Conservation (phyloP, 1,140 invertebrate genomes). For the Lepidurus apus region DNA sequence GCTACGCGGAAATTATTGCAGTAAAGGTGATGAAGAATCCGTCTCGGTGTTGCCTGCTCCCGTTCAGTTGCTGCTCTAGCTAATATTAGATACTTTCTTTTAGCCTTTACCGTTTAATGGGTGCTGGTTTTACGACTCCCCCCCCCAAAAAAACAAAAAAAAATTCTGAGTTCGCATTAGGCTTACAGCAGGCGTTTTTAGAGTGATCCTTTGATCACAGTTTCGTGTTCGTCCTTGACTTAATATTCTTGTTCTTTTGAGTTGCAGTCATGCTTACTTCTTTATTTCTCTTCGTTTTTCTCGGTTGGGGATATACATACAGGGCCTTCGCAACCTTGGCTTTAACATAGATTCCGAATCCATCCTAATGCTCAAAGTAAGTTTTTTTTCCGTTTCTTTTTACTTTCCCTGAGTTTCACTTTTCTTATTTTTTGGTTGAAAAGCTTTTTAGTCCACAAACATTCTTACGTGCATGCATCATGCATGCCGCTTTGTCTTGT, state of each 20-base stretch:
- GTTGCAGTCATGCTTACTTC: slow-evolving; percentile 31
- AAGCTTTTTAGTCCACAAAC: slow-evolving; percentile 11
- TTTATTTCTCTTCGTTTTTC: slow-evolving; percentile 35
- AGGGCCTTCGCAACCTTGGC: slow-evolving; percentile 80
- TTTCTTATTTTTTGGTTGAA: neutral
- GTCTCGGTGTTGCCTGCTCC: slow-evolving; percentile 25
- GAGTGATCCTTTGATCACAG: slow-evolving; percentile 1
- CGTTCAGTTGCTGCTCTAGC: slow-evolving; percentile 24
- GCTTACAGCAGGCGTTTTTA: too few species aligned
- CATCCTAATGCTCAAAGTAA: slow-evolving; percentile 85
- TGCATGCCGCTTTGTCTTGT: neutral
- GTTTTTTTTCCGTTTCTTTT: slow-evolving; percentile 20
- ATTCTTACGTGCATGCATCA: neutral
- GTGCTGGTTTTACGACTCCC: neutral
- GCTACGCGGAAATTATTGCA: slow-evolving; percentile 89
- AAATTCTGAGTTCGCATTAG: too few species aligned
- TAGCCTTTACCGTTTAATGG: neutral
- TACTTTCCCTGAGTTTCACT: neutral
- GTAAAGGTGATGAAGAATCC: slow-evolving; percentile 65
- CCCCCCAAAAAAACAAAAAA: too few species aligned
- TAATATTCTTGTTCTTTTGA: neutral
- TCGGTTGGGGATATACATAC: slow-evolving; percentile 40
- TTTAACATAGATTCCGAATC: slow-evolving; percentile 81
- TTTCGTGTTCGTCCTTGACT: slow-evolving; percentile 34
- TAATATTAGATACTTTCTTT: slow-evolving; percentile 3